A percentile compares a stretch with the other conserved stretches of the same genome.
Conservation (phyloP, 1,140 invertebrate genomes). For the Plutomurus gul region DNA sequence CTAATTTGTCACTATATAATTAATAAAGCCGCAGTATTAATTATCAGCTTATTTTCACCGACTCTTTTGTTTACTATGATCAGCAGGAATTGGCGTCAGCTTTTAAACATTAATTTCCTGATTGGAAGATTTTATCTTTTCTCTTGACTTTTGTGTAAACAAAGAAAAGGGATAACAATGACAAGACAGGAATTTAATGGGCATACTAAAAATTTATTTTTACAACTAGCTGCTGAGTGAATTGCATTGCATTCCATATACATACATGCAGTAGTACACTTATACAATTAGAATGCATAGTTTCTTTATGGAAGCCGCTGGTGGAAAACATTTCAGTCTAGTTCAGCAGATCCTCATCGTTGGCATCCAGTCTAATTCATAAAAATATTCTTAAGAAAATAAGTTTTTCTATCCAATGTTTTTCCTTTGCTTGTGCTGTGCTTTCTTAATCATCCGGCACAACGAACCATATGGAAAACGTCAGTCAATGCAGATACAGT, state of each 20-base stretch:
- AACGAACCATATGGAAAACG: slow-evolving; percentile 10
- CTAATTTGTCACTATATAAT: too few relatives aligned
- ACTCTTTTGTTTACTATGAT: too few relatives aligned
- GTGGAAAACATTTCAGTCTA: neutral
- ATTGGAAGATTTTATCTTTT: neutral
- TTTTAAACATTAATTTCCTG: too few relatives aligned
- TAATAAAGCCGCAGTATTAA: too few relatives aligned
- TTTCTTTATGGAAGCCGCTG: neutral
- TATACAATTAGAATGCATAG: neutral
- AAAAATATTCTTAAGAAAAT: slow-evolving; percentile 24
- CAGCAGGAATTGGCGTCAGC: too few relatives aligned
- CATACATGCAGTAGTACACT: neutral
- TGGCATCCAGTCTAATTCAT: slow-evolving; percentile 17
- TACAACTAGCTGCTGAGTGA: neutral
- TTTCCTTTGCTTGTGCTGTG: neutral
- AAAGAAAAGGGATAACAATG: neutral
- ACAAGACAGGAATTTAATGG: neutral
- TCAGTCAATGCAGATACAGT: neutral
- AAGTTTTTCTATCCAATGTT: neutral
- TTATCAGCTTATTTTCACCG: too few relatives aligned
- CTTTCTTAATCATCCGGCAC: slow-evolving; percentile 10
- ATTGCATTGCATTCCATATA: neutral
- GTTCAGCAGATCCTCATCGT: neutral
- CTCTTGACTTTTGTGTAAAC: neutral
- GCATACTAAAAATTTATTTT: neutral